Evolutionary conservation across 2,888 invertebrate species (phyloP), one percentile per base, ranked within the genome.

Genomic region (Troides helena): DNA sequence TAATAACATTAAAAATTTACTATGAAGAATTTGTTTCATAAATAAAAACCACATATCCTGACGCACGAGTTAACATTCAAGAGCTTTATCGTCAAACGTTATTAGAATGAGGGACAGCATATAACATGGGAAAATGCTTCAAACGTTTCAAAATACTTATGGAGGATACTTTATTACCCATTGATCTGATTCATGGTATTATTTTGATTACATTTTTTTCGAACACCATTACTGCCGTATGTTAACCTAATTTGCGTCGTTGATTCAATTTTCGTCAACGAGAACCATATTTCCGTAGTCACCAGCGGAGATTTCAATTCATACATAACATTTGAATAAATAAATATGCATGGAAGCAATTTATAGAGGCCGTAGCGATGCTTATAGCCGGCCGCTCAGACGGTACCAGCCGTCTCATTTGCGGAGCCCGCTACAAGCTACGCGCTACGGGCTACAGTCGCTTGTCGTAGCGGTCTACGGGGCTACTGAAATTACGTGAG

Each of bases 291-390:
- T 92, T 90, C 88, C 89, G 89, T 88, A 87, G 89, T 87, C 85
- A 83, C 81, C 80, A 80, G 76, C 80, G 56, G 87, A 89, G 89
- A 90, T 91, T 90, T 92, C 92, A 92, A 92, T 90, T 90, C 90
- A 89, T 91, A 90, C 88, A 88, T 88, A 83, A 83, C 80, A 91
- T 92, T 92, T 92, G 92, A 92, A 92, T 92, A 92, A 91, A 92
- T 92, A 92, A 92, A 92, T 92, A 92, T 92, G 92, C 92, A 92
- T 92, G 91, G 87, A 90, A 90, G 86, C 91, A 92, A 92, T 92
- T 92, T 92, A 90, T 91, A 89, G 88, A 87, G 90, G 86, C 85
- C 81, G 84, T 75, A 75, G 75, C 76, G 72, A 67, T 65, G 74
- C 74, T 69, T 23, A 80, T 80, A 82, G 82, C 79, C 78, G 82